Conservation (phyloP, 1,140 invertebrate species). For the Ips nitidus region DNA sequence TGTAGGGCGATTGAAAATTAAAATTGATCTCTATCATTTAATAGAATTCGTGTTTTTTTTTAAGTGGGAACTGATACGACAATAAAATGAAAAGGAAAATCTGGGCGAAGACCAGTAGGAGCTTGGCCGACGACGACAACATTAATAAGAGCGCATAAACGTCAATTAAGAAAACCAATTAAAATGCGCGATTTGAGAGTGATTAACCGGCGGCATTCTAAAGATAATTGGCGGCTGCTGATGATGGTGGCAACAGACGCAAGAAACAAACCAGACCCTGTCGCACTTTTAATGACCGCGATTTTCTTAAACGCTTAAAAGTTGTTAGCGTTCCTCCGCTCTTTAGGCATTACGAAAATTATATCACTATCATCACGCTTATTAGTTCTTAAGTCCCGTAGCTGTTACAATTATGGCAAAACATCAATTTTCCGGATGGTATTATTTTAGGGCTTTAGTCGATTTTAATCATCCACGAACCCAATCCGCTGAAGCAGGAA, state of each 20-base stretch:
- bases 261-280: conserved; percentile 45
- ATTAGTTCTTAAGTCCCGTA: conserved; percentile 30
- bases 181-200: conserved; percentile 46
- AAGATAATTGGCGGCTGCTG: conserved; percentile 47
- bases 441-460: conserved; percentile 31
- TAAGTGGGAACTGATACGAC: no score
- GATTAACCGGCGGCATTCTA: conserved; percentile 49
- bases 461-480: conserved; percentile 11
- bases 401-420: conserved; percentile 46
- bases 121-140: conserved; percentile 18
- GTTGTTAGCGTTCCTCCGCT: conserved; percentile 49
- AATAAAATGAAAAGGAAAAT: neutral
- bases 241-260: conserved; percentile 39
- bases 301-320: conserved; percentile 54
- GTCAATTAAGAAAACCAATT: conserved; percentile 50
- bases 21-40: no score
- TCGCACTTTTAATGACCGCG: conserved; percentile 51
- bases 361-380: conserved; percentile 31
- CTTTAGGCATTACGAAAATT: conserved; percentile 46
- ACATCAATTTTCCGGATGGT: conserved; percentile 48
- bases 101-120: conserved; percentile 28
- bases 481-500: no score
- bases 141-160: conserved; percentile 47
- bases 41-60: no score
- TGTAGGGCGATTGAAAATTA: no score